These are phyloP conservation scores for Drosophila koepferae DNA, from an alignment of 2,888 invertebrate genomes.

Conservation along the genomic window DNA sequence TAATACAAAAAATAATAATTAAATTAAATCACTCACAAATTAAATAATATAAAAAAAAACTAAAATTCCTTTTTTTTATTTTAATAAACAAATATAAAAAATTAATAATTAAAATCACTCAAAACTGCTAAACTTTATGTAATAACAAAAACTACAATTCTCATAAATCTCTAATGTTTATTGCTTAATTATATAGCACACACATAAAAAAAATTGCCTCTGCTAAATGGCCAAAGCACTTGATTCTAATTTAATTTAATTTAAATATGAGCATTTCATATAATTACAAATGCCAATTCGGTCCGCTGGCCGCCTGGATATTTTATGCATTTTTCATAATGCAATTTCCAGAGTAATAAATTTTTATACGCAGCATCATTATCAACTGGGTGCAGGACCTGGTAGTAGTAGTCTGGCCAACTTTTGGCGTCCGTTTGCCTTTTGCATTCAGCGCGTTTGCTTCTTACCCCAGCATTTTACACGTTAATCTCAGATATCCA, in stretches of 20 bases:
- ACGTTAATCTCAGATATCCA: slow-evolving; percentile 79
- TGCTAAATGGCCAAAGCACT: slow-evolving; percentile 22
- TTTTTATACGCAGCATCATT: slow-evolving; percentile 62
- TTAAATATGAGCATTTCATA: slow-evolving; percentile 36
- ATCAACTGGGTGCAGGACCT: slow-evolving; percentile 58
- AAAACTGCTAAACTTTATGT: neutral
- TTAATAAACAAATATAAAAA: no score
- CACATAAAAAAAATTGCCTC: neutral
- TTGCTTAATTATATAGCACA: slow-evolving; percentile 19
- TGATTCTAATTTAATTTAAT: slow-evolving; percentile 52
- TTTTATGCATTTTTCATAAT: slow-evolving; percentile 80
- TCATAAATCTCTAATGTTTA: slow-evolving; percentile 8
- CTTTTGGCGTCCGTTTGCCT: slow-evolving; percentile 48
- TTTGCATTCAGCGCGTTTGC: slow-evolving; percentile 53
- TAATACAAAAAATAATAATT: no score
- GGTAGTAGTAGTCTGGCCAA: slow-evolving; percentile 24
- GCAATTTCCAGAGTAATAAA: slow-evolving; percentile 77
- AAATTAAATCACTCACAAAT: no score
- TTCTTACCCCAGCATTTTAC: slow-evolving; percentile 30
- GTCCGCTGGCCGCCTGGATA: slow-evolving; percentile 3
- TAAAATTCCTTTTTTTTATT: no score
- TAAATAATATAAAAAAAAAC: no score
- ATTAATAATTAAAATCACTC: no score
- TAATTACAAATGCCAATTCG: slow-evolving; percentile 34
- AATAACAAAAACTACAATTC: neutral